Conservation (phyloP, 2,113 vertebrate species). For the Girardinichthys multiradiatus region DNA sequence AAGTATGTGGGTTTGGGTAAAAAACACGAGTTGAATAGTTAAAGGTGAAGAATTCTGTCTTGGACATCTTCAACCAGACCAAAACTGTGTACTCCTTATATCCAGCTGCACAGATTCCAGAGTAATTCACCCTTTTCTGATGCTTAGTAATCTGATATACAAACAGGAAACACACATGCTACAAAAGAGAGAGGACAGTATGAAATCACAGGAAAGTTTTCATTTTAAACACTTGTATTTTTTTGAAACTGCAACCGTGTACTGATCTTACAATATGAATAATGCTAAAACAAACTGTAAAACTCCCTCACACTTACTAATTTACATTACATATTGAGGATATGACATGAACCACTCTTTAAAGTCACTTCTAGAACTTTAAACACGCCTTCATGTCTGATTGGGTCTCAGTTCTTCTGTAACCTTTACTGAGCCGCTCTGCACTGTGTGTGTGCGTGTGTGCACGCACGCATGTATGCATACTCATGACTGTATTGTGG, state of each 20-base stretch:
- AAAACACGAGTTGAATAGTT: conserved; percentile 47
- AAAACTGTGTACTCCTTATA: neutral
- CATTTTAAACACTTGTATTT: neutral
- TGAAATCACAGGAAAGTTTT: neutral
- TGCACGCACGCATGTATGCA: conserved; percentile 27
- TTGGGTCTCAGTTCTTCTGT: conserved; percentile 82
- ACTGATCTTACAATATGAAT: neutral
- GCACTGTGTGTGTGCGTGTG: conserved; percentile 40
- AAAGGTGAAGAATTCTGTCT: conserved; percentile 39
- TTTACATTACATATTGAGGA: conserved; percentile 21
- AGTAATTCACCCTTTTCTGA: conserved; percentile 23
- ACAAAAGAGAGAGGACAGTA: neutral
- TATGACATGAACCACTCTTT: conserved; percentile 52
- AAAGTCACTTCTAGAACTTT: conserved; percentile 9
- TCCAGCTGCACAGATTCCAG: conserved; percentile 32
- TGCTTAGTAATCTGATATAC: conserved; percentile 23
- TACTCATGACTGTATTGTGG: conserved; percentile 70
- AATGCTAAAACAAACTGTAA: neutral
- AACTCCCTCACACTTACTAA: conserved; percentile 1
- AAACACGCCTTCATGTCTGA: conserved; percentile 79
- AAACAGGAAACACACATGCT: conserved; percentile 19
- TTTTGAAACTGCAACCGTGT: neutral
- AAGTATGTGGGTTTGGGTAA: conserved; percentile 59
- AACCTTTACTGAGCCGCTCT: conserved; percentile 83
- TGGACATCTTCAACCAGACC: conserved; percentile 30